Evolutionary conservation across 2,113 vertebrate genomes (phyloP), one percentile per base, ranked within the genome.

Genomic region (Vombatus ursinus): DNA sequence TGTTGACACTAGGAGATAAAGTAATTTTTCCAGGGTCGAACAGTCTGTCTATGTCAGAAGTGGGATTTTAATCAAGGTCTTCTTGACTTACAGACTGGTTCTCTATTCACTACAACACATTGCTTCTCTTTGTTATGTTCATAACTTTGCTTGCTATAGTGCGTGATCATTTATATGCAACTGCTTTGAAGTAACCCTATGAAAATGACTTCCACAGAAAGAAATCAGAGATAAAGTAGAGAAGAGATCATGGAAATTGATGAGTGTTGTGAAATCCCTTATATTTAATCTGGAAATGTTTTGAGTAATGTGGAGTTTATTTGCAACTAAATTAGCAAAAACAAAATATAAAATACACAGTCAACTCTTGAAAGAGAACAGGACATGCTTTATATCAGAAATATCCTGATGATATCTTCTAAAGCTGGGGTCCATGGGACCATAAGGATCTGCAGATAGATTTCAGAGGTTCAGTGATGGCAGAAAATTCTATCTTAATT

Each of bases 221-320:
- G 11, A 91, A 22, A 61, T 8, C 16, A 89, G 89, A n/a, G 91
- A 50, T 57, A 95, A 97, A 92, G 51, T 28, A 96, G 50, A 22
- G 26, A 90, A 90, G 1, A 90, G 25, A 50, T 94, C 14, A 47
- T 25, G 22, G 61, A 44, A 90, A 31, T 68, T 44, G 68, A 44
- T 84, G 7, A 44, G 44, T 84, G 68, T 44, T 84, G 57, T 8
- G 93, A 50, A 84, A 52, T 8, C 53, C 14, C 9, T 90, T 77
- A 50, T 52, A 61, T 31, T 61, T 61, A 93, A 24, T 95, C 84
- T 94, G 93, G 95, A 94, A 93, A 44, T 91, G 6, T 12, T 91
- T 50, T 91, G 61, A 94, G 91, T 94, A 96, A 94, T 37, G 26
- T 22, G 28, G 9, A 50, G 57, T 95, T 92, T 68, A 68, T 94